Base-by-base conservation (phyloP, 2,113 vertebrate genomes). In the Sylvia atricapilla region DNA sequence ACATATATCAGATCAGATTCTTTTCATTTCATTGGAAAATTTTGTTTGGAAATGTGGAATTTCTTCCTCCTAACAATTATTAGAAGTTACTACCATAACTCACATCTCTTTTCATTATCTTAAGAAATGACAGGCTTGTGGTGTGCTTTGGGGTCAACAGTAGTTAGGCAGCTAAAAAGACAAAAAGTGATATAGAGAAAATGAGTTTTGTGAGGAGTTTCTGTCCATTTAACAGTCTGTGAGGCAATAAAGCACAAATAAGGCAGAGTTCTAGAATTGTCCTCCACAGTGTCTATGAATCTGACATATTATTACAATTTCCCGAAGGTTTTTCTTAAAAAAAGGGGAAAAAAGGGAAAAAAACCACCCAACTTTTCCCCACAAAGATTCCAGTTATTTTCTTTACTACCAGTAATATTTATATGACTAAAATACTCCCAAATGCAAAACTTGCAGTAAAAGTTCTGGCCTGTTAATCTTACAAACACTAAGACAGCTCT, bases 311-410 rank as follows among this genome's bases (percentile, higher is more conserved):
- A 82, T 46, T 31, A 66, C 3, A 52, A 79, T 47, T 82, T 17
- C 24, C 64, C 56, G 23, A 6, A 5, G 23, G 17, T 19, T 64
- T 41, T 16, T 68, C 68, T 10, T 0, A 47, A 10, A 56, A 43
- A 1, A 43, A 1, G 6, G 2, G 11, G 13, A 1, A 23, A 46
- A 33, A n/a, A 27, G 6, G 0, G 8, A 41, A 4, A 13, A 2
- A 19, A 3, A 2, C 1, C 0, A 6, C 3, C 20, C 8, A 68
- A 52, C 7, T 43, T 86, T 59, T 14, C 24, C 24, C 41, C 55
- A 74, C 25, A 77, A 78, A 64, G 12, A 25, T 85, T 85, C 24
- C 62, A 79, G 44, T 64, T 33, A 22, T 59, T 66, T 76, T 80
- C 76, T 94, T 93, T 73, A 69, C 7, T 64, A 47, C 47, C 58